Evolutionary conservation across 2,797 vertebrate species (phyloP).

Genomic region (Pseudocheirus occidentalis): DNA sequence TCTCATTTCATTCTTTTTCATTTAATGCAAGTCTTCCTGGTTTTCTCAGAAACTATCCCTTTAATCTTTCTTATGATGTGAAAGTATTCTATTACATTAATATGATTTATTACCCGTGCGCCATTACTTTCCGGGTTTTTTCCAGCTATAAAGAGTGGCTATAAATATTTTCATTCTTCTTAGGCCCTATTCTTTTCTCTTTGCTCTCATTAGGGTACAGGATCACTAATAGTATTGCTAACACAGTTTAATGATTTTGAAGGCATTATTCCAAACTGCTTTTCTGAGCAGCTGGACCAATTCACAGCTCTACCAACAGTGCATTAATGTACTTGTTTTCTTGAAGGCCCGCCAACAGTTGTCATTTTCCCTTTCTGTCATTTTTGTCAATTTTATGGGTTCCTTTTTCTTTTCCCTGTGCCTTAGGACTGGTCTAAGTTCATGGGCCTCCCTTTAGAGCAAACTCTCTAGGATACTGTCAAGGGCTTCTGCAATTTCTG

Average conservation of each 20-base stretch:
- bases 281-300: neutral
- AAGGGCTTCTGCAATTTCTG: neutral
- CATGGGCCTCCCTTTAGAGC: neutral
- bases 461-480: neutral
- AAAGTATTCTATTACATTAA: neutral
- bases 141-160: no score
- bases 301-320: neutral
- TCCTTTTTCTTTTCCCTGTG: neutral
- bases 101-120: neutral
- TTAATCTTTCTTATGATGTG: neutral
- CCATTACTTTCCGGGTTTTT: no score
- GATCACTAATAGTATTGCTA: neutral
- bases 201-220: neutral
- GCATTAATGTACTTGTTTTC: neutral
- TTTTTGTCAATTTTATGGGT: neutral
- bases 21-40: neutral
- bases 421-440: neutral
- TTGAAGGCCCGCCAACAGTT: neutral
- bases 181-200: neutral
- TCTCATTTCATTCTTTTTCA: neutral
- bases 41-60: neutral
- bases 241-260: neutral
- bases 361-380: neutral
- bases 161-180: neutral
- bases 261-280: neutral